Evolutionary conservation across 2,113 vertebrate species (phyloP), one percentile per base, ranked within the genome.

Genomic region (Miniopterus natalensis): DNA sequence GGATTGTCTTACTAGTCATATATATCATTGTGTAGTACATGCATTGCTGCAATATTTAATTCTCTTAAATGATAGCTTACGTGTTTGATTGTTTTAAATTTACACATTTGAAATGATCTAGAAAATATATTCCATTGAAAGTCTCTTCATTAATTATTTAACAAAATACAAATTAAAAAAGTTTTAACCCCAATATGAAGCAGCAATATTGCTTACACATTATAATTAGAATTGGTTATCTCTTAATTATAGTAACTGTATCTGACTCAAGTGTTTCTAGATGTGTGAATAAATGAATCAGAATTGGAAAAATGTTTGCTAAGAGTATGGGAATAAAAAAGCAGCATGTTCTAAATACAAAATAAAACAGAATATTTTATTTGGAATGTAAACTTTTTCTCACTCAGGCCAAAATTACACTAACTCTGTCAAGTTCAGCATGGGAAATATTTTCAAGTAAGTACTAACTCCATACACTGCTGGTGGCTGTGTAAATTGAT

Each of bases 361-460:
- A 75, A 70, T 29, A 84, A 31, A 68, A 68, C 23, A 87, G 51
- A 66, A 1, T 77, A 15, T 55, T 31, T 66, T 47, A 68, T 80
- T 79, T 84, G 51, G 3, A 18, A 84, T 65, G 31, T 65, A 13
- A 57, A 84, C 3, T 73, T 70, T 66, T 89, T 90, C 45, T 65
- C 14, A 47, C 3, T 88, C 25, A 88, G 8, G 17, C 18, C 65
- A 73, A 66, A 61, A 84, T 70, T 36, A 63, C 1, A 12, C 29
- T 74, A 59, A 36, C 14, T 68, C 13, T 29, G 70, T 27, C 9
- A 89, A 70, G 23, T 68, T n/a, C 2, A 25, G 25, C 3, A 36
- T 51, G 10, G 7, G 10, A 51, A 95, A 63, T 77, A 86, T 92
- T 96, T 94, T 74, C 40, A 73, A 6, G 51, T 85, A 89, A 86